Conservation (phyloP, 2,113 vertebrate genomes). For the Phaethornis superciliosus region DNA sequence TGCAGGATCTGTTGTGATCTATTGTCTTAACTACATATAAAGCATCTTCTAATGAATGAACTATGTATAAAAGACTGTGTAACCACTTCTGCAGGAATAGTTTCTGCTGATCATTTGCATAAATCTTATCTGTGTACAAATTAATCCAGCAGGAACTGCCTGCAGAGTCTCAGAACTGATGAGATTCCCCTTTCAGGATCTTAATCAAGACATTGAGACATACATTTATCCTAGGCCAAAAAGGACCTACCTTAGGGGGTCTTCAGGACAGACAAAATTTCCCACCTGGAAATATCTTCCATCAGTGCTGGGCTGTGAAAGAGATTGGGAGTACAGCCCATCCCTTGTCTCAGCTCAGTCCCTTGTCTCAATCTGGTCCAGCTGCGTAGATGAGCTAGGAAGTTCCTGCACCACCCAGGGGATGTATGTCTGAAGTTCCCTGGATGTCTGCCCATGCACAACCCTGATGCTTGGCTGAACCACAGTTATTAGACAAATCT, state of each 20-base stretch:
- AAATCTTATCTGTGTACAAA: not conserved
- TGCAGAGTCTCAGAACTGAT: not conserved
- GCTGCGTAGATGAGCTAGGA: too few relatives aligned
- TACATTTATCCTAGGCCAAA: not conserved
- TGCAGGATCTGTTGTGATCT: not conserved
- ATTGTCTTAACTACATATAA: not conserved
- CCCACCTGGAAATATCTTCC: not conserved
- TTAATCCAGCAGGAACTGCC: not conserved
- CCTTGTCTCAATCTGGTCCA: fast-evolving
- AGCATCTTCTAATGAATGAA: not conserved
- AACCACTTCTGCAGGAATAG: not conserved
- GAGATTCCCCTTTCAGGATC: not conserved
- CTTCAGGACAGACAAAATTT: not conserved
- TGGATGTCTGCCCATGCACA: not conserved
- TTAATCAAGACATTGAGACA: not conserved
- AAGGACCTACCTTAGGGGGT: not conserved
- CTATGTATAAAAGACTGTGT: not conserved
- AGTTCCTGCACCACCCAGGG: not conserved
- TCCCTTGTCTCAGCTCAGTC: not conserved
- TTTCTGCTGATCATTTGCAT: not conserved
- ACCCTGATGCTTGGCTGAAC: not conserved
- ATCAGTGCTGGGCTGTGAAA: not conserved
- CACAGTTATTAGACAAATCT: not conserved
- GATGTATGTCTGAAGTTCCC: not conserved
- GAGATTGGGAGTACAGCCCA: not conserved